Evolutionary conservation across 2,797 vertebrate species (phyloP), one percentile per base, ranked within the genome.

Genomic region (Phataginus tricuspis): DNA sequence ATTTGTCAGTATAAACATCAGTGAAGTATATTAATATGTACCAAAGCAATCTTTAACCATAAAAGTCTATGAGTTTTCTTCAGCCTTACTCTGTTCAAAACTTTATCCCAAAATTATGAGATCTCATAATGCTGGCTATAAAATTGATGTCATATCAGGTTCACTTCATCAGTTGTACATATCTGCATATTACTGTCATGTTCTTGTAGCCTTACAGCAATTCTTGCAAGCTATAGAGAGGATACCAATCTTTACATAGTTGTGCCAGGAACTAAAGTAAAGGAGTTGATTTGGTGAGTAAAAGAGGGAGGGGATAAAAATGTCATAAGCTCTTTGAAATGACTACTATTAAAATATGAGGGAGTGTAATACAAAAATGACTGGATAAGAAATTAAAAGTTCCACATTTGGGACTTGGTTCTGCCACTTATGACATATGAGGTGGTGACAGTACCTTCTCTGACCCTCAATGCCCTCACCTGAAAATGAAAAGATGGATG

Each of bases 311-410:
- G 53, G 0, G 3, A 64, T 83, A 27, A 16, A 68, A 74, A 90
- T 63, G 16, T 59, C 23, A 86, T 57, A 90, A 90, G 45, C 34
- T 45, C 15, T 78, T 90, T 89, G 42, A 86, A 88, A 91, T 86
- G 29, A 61, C 51, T 72, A 59, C 45, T 83, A 29, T 31, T 72
- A n/a, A 96, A 82, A 27, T 75, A 72, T 34, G 13, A 77, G 14
- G 45, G 45, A 75, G 6, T 68, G 0, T 42, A 90, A 78, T 37
- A 89, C 16, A 74, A 88, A 85, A 83, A 69, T 75, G 13, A 31
- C 39, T 37, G 51, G 23, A 53, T 68, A 57, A 95, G 29, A 85
- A 91, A 86, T 95, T 68, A 90, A 4, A 92, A 83, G 16, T 89
- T 29, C 2, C 18, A 51, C 18, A 8, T 84, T 90, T 90, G 31